Percentiles rank a stretch among this genome's conserved stretches.
Evolutionary conservation across 2,888 invertebrate species (phyloP).

Genomic region (Leptinotarsa tumamoca): DNA sequence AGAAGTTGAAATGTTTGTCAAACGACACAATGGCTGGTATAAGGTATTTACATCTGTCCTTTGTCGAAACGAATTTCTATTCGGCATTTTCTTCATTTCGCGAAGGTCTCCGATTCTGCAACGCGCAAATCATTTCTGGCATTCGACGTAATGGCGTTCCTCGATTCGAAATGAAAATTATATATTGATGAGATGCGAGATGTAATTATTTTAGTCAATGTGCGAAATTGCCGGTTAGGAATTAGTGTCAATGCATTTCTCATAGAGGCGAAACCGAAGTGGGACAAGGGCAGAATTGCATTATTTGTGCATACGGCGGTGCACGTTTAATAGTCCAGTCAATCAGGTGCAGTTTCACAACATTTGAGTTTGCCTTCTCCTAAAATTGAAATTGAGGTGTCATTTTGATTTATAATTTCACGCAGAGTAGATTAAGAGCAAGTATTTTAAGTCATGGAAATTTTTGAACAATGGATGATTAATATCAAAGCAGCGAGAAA

Average conservation of each 20-base stretch:
- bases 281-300: conserved; percentile 58
- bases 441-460: no score
- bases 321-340: background rate
- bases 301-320: conserved; percentile 27
- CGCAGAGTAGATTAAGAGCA: no score
- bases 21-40: no score
- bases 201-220: conserved; percentile 44
- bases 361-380: no score
- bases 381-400: no score
- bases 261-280: conserved; percentile 58
- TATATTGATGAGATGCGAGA: conserved; percentile 38
- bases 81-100: conserved; percentile 1
- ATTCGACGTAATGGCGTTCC: conserved; percentile 16
- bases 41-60: background rate
- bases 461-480: no score
- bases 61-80: background rate
- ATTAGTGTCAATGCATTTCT: conserved; percentile 61
- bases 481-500: no score
- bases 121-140: conserved; percentile 13
- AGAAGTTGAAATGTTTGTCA: no score
- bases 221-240: conserved; percentile 45
- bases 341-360: background rate
- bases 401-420: no score
- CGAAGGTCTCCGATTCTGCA: conserved; percentile 8
- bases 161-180: conserved; percentile 25